Base-by-base conservation (phyloP, 2,888 invertebrate species). In the Microplitis manilae region DNA sequence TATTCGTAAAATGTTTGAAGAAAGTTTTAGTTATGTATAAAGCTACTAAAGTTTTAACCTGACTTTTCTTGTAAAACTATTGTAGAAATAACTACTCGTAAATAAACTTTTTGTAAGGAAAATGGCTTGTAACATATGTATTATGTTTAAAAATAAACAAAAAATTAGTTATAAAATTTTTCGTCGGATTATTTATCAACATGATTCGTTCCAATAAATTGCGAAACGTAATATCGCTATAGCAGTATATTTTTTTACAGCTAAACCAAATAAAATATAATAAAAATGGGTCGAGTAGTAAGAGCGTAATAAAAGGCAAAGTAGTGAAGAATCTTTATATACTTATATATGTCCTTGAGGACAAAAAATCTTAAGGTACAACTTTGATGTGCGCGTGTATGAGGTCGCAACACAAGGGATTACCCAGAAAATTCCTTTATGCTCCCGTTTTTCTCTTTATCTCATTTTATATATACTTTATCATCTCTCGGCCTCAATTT, bases 371-470 rank as follows among this genome's bases (percentile, higher is more conserved):
- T 64, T n/a, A 70, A 70, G 50, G 17, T 72, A 68, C 71, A 76
- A 76, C 76, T 76, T 76, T 76, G 61, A 72, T 76, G 60, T 76
- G 71, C 7, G 64, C 65, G 38, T 15, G 70, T 76, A 40, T 59
- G 60, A 70, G 73, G 73, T 65, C 59, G 65, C 50, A 15, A 67
- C 67, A 50, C 73, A 8, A 59, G 67, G 67, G 73, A 73, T 73
- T 73, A 41, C n/a, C 30, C 40, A 15, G 30, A 5, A 50, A 67
- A 73, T 67, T 73, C 50, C 59, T 64, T 67, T 65, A 59, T 73
- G 59, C 20, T 17, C n/a, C 30, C 17, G 1, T 30, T 20, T 65
- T 64, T 62, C 15, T 8, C 39, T 40, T 50, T 30, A 20, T 70
- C 38, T 60, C 15, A 2, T 30, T 73, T 59, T 67, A 40, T 39